Base-by-base conservation (phyloP, 2,888 invertebrate species). In the Ferdinandea cuprea region DNA sequence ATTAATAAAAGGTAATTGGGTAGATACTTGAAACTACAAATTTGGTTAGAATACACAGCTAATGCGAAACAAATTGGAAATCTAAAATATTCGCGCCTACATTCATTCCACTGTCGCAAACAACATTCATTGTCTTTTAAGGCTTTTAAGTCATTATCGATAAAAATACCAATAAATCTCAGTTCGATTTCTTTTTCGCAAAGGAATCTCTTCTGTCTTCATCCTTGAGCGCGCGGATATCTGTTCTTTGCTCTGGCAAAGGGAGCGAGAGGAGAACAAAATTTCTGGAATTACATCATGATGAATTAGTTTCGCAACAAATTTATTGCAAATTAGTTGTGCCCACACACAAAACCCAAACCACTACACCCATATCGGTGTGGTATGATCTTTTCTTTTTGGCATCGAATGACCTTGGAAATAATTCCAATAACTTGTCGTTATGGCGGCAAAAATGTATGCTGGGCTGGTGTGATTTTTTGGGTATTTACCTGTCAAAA, bases 81-180 rank as follows among this genome's bases (percentile, higher is more conserved):
- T 15, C 17, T 3, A 19, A 17, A 5, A 46, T 15, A 15, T 4
- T 7, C 42, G 13, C 42, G 11, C 61, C 40, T 44, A 66, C 30
- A 78, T 73, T 83, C 30, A 78, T 73, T 83, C 72, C 48, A 11
- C 9, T 71, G 19, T 25, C 30, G 52, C 42, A 3, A 8, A 76
- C 85, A 87, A 86, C 88, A 87, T 89, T 90, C 89, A 90, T 89
- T 90, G 89, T 89, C 88, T 89, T 89, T 44, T 88, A 88, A 89
- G 89, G 90, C 89, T 90, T 89, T 89, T 89, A 90, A 89, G 89
- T 90, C 91, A 89, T 89, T 90, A 90, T 89, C 90, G 89, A 89
- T 90, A 89, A 89, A 90, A 88, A 89, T 89, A 87, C 87, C 88
- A 89, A 90, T 90, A 90, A 90, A 90, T 90, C 89, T 83, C 50